phyloP scores from a whole-genome alignment of 1,140 invertebrate species.

The Babylonia areolata region DNA sequence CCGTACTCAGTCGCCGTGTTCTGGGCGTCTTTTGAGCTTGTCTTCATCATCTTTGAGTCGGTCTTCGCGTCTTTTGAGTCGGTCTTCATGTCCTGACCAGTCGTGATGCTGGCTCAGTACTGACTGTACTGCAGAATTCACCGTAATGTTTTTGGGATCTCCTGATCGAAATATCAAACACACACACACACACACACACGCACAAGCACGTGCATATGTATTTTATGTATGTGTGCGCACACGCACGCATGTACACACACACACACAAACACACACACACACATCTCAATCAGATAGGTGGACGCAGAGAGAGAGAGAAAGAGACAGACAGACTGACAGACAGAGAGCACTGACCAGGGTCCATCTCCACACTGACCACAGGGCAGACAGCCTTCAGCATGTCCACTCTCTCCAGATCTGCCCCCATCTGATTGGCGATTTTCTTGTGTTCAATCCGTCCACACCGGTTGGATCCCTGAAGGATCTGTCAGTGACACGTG shows the following conservation, averaged over 20 bases:
- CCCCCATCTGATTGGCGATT: conserved; percentile 60
- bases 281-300: too few species aligned
- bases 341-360: conserved; percentile 55
- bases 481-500: conserved; percentile 50
- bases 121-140: too few species aligned
- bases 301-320: neutral
- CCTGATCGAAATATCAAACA: too few species aligned
- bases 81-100: too few species aligned
- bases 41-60: too few species aligned
- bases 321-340: neutral
- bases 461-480: conserved; percentile 64
- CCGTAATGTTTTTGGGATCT: too few species aligned
- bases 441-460: conserved; percentile 65
- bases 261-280: neutral
- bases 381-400: conserved; percentile 52
- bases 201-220: neutral
- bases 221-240: neutral
- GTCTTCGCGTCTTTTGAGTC: too few species aligned
- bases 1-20: too few species aligned
- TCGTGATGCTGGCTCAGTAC: too few species aligned
- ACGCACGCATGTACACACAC: neutral
- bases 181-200: neutral
- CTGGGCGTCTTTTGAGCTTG: too few species aligned
- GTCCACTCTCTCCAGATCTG: conserved; percentile 58
- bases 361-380: conserved; percentile 56